Evolutionary conservation across 2,113 vertebrate genomes (phyloP), one percentile per base, ranked within the genome.

Genomic region (Arizona elegans): DNA sequence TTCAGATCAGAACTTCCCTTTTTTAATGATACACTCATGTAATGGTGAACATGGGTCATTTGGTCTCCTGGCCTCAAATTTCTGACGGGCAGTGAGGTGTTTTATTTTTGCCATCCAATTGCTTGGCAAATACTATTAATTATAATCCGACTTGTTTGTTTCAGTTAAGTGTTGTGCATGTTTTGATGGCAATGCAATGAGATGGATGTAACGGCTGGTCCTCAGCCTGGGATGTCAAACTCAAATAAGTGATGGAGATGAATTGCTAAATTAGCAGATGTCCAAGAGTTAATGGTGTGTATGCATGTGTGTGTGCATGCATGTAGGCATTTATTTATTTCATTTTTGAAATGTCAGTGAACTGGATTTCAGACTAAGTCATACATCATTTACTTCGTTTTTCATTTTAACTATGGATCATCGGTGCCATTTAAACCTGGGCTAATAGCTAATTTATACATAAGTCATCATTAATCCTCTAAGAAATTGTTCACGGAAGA

Each of bases 1-100:
- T 97, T 97, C 62, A 93, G 88, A 93, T 95, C 87, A 90, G 94
- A 95, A 96, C 90, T 94, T 95, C 92, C 86, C 65, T 94, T 96
- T 93, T 38, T 21, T 2, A 97, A 93, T 94, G 94, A 93, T 96
- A 91, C 94, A 75, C 47, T 91, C 33, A 93, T 96, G 88, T 95
- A 93, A 93, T 90, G 52, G 29, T 6, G 0, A 87, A 24, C 95
- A 59, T 93, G 92, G 95, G 93, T 95, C 92, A 92, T 95, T 96
- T 96, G 17, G 89, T 95, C 58, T 92, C 59, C 21, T 15, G 94
- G 53, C 81, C 65, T 70, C 21, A 92, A 92, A 95, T 81, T 88
- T 93, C 50, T 94, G 43, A 93, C 94, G 86, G 53, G 43, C 47
- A 33, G 23, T 0, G 0, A 87, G 86, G 17, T 86, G 89, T 12